A percentile compares a stretch with the other conserved stretches of the same genome.
Conservation (phyloP, 2,888 invertebrate species). For the Sesamia inferens region DNA sequence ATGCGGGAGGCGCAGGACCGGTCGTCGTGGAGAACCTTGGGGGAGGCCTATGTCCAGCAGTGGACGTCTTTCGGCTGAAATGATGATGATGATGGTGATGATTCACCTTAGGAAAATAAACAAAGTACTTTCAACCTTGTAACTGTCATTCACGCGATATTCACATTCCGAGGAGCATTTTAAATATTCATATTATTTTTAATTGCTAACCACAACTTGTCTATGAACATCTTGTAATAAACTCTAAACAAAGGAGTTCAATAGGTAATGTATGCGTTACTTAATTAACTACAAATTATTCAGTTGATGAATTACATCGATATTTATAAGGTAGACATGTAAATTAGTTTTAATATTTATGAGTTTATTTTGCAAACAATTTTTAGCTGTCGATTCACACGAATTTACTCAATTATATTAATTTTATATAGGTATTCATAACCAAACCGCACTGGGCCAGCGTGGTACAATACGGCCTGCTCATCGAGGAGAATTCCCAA, state of each 20-base stretch:
- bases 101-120: no score
- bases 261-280: conserved; percentile 29
- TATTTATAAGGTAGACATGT: conserved; percentile 9
- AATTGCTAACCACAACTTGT: not conserved
- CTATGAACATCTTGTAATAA: conserved; percentile 1
- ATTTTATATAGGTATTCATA: no score
- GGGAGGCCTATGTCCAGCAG: no score
- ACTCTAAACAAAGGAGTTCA: conserved; percentile 7
- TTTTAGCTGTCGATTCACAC: not conserved
- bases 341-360: conserved; percentile 38
- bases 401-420: no score
- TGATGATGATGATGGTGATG: no score
- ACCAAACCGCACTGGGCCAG: no score
- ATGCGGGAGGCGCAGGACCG: no score
- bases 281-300: conserved; percentile 44
- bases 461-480: no score
- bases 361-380: not conserved
- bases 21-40: no score
- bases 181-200: conserved; percentile 10
- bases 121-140: conserved; percentile 7
- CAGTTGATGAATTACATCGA: conserved; percentile 10
- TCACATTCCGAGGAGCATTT: not conserved
- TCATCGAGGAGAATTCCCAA: no score
- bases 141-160: not conserved
- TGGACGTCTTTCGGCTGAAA: no score